Conservation (phyloP, 2,888 invertebrate genomes). For the Girardia tigrina region DNA sequence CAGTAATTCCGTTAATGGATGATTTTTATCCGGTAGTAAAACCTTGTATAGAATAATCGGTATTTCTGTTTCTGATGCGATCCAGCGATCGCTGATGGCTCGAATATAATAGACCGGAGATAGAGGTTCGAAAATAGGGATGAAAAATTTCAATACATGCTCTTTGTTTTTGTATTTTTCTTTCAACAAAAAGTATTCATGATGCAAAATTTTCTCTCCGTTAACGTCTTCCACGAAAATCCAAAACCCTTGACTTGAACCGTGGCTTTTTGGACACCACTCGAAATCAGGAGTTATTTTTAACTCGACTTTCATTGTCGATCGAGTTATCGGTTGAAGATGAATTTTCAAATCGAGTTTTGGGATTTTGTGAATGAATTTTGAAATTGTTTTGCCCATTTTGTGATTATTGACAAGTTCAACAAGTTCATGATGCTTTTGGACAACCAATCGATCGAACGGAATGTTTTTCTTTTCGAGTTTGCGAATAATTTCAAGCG, state of each 20-base stretch:
- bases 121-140: slow-evolving; percentile 91
- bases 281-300: slow-evolving; percentile 96
- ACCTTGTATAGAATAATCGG: slow-evolving; percentile 93
- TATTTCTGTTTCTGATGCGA: slow-evolving; percentile 78
- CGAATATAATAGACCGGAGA: slow-evolving; percentile 90
- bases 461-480: slow-evolving; percentile 75
- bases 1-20: slow-evolving; percentile 86
- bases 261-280: slow-evolving; percentile 86
- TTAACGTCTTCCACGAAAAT: slow-evolving; percentile 58
- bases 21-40: slow-evolving; percentile 89
- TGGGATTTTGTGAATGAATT: slow-evolving; percentile 77
- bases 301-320: slow-evolving; percentile 77
- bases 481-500: slow-evolving; percentile 69
- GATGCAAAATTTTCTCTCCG: slow-evolving; percentile 65
- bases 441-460: slow-evolving; percentile 68
- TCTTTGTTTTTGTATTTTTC: slow-evolving; percentile 78
- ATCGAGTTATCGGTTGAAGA: slow-evolving; percentile 82
- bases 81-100: slow-evolving; percentile 55
- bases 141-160: slow-evolving; percentile 88
- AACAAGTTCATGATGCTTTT: slow-evolving; percentile 90
- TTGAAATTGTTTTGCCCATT: slow-evolving; percentile 78
- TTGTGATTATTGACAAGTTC: slow-evolving; percentile 79
- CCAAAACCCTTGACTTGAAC: slow-evolving; percentile 58
- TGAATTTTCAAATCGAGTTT: slow-evolving; percentile 86
- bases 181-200: slow-evolving; percentile 85